Base-by-base conservation (phyloP, 1,140 invertebrate genomes). In the Drepana arcuata region DNA sequence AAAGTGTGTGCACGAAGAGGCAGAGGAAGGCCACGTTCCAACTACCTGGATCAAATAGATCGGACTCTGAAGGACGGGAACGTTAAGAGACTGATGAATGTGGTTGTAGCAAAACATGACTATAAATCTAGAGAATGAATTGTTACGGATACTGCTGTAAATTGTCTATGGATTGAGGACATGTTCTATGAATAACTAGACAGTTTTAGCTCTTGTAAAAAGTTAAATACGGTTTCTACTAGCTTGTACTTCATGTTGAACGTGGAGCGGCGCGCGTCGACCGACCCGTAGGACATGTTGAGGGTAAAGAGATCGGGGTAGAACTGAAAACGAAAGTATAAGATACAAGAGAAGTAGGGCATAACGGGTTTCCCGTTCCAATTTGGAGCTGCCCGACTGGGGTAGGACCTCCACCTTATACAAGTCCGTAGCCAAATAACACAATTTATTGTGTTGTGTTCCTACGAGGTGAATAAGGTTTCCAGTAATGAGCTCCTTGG, bases 261-360 rank as follows among this genome's bases (percentile, higher is more conserved):
- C 0, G 73, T 68, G 0, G 52, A 24, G 1, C 78, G 38, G 0
- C 78, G 49, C 0, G 78, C 78, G 42, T 82, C 78, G 18, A 75
- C 67, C 0, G 78, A 79, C 0, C 74, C 78, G 35, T 79, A 82
- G 0, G 57, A 54, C 69, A 79, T 59, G 54, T 79, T 79, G 14
- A 78, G 39, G 0, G 66, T 71, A 49, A 75, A 92, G 1, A 92
- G 67, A 66, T 93, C 91, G 0, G 89, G 87, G 46, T 87, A 91
- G 57, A 90, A 93, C 86, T 90, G 65, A 9, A 72, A 85, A 26
- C n/a, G 10, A 26, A 7, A 26, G n/a, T 6, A 26, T 26, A 6
- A 26, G n/a, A 7, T 4, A 26, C 10, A 5, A 26, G 24, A n/a
- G 2, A 26, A n/a, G 2, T 26, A 7, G n/a, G n/a, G n/a, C n/a